Percentiles rank a stretch among this genome's conserved stretches.
Evolutionary conservation across 2,797 vertebrate species (phyloP).

Genomic region (Peromyscus nudipes): DNA sequence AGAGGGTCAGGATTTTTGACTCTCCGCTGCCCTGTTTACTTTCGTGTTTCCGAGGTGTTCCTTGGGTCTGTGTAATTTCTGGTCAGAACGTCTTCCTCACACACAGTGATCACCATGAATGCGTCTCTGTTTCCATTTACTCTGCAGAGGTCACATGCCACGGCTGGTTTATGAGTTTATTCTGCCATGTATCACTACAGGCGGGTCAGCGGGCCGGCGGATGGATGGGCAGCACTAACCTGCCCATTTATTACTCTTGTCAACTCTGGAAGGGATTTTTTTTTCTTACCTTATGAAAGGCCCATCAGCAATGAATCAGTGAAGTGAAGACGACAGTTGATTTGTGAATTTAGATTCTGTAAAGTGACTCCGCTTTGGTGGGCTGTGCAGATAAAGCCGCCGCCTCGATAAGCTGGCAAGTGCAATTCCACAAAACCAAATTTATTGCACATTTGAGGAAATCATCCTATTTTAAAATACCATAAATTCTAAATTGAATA

Average conservation of each 20-base stretch:
- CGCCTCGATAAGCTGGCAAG: slow-evolving; percentile 93
- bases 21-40: neutral
- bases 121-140: slow-evolving; percentile 90
- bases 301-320: slow-evolving; percentile 93
- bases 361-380: slow-evolving; percentile 94
- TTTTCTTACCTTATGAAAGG: slow-evolving; percentile 89
- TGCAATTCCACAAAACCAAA: slow-evolving; percentile 93
- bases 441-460: slow-evolving; percentile 97
- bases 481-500: slow-evolving; percentile 95
- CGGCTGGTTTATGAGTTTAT: slow-evolving; percentile 94
- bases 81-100: slow-evolving; percentile 93
- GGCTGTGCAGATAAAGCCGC: slow-evolving; percentile 92
- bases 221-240: slow-evolving; percentile 91
- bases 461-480: slow-evolving; percentile 98
- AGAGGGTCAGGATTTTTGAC: neutral
- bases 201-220: slow-evolving; percentile 89
- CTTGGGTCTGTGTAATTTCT: slow-evolving; percentile 86
- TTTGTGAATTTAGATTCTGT: slow-evolving; percentile 97
- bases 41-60: slow-evolving; percentile 46
- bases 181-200: slow-evolving; percentile 92
- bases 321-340: slow-evolving; percentile 93
- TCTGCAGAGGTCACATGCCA: slow-evolving; percentile 94
- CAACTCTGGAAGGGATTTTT: slow-evolving; percentile 87
- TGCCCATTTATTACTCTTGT: slow-evolving; percentile 93
- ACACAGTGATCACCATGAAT: slow-evolving; percentile 93